Evolutionary conservation across 2,113 vertebrate species (phyloP), one percentile per base, ranked within the genome.

Genomic region (Pampusana beccarii): DNA sequence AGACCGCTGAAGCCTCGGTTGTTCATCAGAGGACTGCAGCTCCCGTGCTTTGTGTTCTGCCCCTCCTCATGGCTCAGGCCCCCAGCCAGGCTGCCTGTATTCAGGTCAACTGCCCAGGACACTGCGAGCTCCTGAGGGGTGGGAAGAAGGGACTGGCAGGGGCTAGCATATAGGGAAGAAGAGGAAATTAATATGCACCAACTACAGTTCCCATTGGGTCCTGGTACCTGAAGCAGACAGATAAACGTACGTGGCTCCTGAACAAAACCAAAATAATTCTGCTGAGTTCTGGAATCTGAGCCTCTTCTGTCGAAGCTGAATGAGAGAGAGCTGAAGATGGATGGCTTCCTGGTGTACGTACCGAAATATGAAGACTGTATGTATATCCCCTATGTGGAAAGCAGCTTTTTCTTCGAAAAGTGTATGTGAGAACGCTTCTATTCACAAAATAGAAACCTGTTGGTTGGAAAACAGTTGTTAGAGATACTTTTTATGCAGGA

Each of bases 321-420:
- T 18, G 42, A 64, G 15, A 74, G 10, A 16, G 25, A 34, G 29
- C 7, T 28, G 24, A 62, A 64, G 46, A 66, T 51, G 20, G 5
- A 5, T 1, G 3, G 8, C 33, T 88, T 84, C 8, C 42, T 70
- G 29, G 29, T 0, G 1, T 53, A 40, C n/a, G 25, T 16, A 26
- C 29, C 25, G 40, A 83, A 51, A 33, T 62, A 83, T 11, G 15
- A 56, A 34, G 29, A 53, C 17, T 40, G 5, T 56, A 61, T 38
- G 6, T 25, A 34, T 57, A 80, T 33, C 3, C 21, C 2, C 13
- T 34, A 29, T 11, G 6, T 15, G 18, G 18, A 84, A 74, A 74
- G 36, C 50, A 53, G 18, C 1, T 38, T 71, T 75, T 80, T 71
- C 57, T 85, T 84, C 16, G 28, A 61, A 67, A 70, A 50, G 7